Conservation (phyloP, 1,140 invertebrate species). For the Proales similis region DNA sequence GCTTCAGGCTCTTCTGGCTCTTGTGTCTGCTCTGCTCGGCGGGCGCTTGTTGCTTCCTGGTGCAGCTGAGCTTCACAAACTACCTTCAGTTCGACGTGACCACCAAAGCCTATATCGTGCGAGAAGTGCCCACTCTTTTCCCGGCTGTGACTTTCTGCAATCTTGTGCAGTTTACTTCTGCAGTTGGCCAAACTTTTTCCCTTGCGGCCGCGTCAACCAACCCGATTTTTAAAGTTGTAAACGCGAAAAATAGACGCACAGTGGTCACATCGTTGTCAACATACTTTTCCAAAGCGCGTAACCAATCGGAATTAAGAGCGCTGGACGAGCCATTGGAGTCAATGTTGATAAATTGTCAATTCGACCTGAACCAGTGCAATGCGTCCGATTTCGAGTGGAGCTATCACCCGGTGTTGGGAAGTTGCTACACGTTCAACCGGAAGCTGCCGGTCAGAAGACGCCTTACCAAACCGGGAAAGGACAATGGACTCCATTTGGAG, state of each 20-base stretch:
- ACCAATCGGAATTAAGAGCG: too few species aligned
- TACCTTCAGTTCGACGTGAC: too few species aligned
- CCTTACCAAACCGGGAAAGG: too few species aligned
- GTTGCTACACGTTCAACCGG: constrained; percentile 20
- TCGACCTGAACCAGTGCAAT: neutral
- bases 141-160: constrained; percentile 19
- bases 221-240: neutral
- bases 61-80: too few species aligned
- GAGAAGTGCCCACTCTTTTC: constrained; percentile 10
- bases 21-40: too few species aligned
- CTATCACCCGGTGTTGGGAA: constrained; percentile 5
- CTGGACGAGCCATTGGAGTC: too few species aligned
- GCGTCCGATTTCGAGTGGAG: neutral
- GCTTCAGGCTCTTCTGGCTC: too few species aligned
- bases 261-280: neutral
- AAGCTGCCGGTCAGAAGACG: too few species aligned
- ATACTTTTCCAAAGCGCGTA: too few species aligned
- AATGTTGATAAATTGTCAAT: constrained; percentile 18
- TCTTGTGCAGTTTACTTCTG: constrained; percentile 18
- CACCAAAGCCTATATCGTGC: too few species aligned
- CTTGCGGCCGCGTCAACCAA: neutral
- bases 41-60: too few species aligned
- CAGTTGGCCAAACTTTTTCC: neutral
- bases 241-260: neutral
- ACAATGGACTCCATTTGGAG: too few species aligned